Evolutionary conservation across 2,113 vertebrate species (phyloP).

Genomic region (Pseudorectes ferrugineus): DNA sequence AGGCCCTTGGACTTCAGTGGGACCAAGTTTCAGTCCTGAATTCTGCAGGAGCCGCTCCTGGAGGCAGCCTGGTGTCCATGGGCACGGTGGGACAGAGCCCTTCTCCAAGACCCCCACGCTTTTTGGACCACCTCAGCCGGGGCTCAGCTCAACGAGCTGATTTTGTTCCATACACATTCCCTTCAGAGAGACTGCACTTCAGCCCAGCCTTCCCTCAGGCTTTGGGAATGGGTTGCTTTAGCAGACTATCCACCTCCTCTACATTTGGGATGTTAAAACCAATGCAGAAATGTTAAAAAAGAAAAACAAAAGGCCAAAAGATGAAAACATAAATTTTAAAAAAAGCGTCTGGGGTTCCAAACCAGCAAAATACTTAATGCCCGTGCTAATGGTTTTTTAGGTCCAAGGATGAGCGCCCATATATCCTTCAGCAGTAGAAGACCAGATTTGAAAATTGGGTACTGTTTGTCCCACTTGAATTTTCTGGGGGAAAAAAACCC

Average conservation of each 20-base stretch:
- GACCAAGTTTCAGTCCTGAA: not conserved
- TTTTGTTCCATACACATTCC: not conserved
- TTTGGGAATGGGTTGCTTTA: not conserved
- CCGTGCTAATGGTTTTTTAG: not conserved
- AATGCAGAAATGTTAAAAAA: not conserved
- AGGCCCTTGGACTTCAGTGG: not conserved
- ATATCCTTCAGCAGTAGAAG: not conserved
- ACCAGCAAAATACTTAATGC: not conserved
- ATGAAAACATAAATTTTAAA: not conserved
- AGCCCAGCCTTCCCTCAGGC: not conserved
- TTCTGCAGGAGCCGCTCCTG: not conserved
- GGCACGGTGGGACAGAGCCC: not conserved
- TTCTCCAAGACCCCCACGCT: not conserved
- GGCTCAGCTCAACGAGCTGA: not conserved
- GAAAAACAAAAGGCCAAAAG: not conserved
- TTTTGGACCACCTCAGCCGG: not conserved
- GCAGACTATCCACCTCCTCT: not conserved
- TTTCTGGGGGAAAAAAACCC: not conserved
- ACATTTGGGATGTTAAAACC: not conserved
- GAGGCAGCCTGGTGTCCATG: not conserved
- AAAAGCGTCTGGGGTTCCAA: not conserved
- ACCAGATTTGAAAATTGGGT: not conserved
- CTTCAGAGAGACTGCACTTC: not conserved
- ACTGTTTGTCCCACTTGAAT: slow-evolving; percentile 5
- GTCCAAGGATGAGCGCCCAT: not conserved